Evolutionary conservation across 1,140 invertebrate species (phyloP).

Genomic region (Lepidurus couesii): DNA sequence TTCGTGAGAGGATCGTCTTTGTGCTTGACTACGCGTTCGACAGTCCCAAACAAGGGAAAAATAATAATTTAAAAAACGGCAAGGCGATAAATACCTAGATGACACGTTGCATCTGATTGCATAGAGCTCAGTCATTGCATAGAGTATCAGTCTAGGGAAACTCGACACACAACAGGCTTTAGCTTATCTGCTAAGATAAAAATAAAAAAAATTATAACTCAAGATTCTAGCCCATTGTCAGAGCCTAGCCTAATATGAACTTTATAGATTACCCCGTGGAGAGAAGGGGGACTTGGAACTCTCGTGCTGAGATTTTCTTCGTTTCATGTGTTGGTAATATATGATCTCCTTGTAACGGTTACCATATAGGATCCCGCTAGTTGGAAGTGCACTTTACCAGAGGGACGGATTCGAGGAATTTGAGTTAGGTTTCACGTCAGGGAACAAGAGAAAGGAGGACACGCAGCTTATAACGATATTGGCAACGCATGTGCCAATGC

Average conservation of each 20-base stretch:
- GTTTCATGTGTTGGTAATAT: neutral
- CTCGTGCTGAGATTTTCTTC: neutral
- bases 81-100: neutral
- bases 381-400: neutral
- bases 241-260: neutral
- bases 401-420: neutral
- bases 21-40: neutral
- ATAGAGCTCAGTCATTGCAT: neutral
- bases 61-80: neutral
- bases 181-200: neutral
- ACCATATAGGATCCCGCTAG: neutral
- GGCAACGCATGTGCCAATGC: neutral
- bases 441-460: slow-evolving; percentile 18
- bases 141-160: neutral
- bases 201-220: neutral
- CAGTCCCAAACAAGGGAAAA: neutral
- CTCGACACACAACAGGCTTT: neutral
- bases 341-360: slow-evolving; percentile 19
- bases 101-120: too few species aligned
- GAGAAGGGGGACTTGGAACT: neutral
- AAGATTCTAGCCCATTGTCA: neutral
- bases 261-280: neutral
- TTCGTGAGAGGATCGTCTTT: too few species aligned
- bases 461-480: slow-evolving; percentile 5
- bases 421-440: neutral